phyloP scores from a whole-genome alignment of 1,140 invertebrate species.

The Drosophila persimilis region DNA sequence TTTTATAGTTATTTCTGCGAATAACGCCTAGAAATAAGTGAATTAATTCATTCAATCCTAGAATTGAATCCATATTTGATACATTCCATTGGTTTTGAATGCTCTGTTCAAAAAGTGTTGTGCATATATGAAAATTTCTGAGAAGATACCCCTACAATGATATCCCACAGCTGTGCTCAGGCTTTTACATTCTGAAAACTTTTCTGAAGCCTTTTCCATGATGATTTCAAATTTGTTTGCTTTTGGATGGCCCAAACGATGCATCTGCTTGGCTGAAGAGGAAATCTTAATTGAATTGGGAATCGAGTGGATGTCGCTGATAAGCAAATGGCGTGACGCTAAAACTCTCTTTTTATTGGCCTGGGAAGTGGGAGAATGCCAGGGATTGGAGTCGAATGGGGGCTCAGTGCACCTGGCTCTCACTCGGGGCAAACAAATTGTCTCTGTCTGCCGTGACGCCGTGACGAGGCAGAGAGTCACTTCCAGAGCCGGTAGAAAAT shows the following conservation, averaged over 20 bases:
- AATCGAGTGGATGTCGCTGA: slow-evolving; percentile 10
- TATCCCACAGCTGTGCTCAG: not conserved
- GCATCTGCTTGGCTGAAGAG: not conserved
- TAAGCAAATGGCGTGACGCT: slow-evolving; percentile 41
- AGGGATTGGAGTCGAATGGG: slow-evolving; percentile 3
- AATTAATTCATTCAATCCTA: not conserved
- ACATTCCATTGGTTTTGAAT: too few relatives aligned
- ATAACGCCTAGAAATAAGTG: too few relatives aligned
- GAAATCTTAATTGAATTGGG: slow-evolving; percentile 19
- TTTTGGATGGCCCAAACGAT: not conserved
- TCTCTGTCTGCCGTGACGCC: slow-evolving; percentile 7
- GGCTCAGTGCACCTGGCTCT: slow-evolving; percentile 38
- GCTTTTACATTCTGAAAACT: not conserved
- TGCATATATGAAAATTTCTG: too few relatives aligned
- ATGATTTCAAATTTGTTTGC: too few relatives aligned
- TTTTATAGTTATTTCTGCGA: too few relatives aligned
- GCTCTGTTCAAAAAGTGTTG: not conserved
- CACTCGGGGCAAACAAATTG: slow-evolving; percentile 52
- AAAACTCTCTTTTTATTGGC: slow-evolving; percentile 12
- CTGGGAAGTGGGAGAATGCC: not conserved
- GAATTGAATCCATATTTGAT: too few relatives aligned
- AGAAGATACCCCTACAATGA: too few relatives aligned
- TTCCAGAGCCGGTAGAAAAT: slow-evolving; percentile 53
- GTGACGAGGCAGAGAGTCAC: slow-evolving; percentile 30
- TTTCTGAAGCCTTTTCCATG: too few relatives aligned